Percentiles rank a stretch among this genome's conserved stretches.
These are phyloP conservation scores for Aphelocoma coerulescens DNA, from an alignment of 2,113 vertebrate genomes.

Conservation along the genomic window DNA sequence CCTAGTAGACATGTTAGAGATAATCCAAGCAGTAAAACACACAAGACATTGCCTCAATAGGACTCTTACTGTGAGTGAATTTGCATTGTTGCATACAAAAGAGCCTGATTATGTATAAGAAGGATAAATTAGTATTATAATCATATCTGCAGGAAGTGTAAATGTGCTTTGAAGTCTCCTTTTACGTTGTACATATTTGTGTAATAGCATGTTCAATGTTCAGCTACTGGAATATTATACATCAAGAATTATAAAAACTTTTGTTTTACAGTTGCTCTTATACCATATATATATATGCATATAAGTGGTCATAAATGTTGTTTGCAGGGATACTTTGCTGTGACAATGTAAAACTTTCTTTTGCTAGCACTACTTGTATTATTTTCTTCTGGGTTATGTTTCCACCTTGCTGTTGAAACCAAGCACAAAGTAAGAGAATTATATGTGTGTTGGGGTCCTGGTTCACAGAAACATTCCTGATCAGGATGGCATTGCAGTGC, in stretches of 20 bases:
- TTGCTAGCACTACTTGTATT: neutral
- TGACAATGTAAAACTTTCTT: neutral
- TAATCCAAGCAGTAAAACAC: neutral
- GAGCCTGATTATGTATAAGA: neutral
- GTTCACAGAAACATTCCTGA: neutral
- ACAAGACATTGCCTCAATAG: neutral
- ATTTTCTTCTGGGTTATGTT: neutral
- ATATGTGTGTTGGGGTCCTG: neutral
- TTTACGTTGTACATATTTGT: neutral
- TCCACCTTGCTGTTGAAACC: neutral
- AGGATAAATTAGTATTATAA: neutral
- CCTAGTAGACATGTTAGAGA: neutral
- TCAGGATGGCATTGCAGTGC: neutral
- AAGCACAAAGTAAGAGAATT: neutral
- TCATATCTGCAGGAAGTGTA: neutral
- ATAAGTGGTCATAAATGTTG: neutral
- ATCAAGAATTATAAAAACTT: neutral
- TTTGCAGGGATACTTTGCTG: neutral
- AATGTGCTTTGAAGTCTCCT: neutral
- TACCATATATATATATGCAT: neutral
- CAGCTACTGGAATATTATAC: neutral
- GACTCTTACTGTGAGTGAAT: neutral
- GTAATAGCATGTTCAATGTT: neutral
- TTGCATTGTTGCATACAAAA: neutral
- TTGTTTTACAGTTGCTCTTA: neutral